Percentiles rank a stretch among this genome's conserved stretches.
Evolutionary conservation across 2,888 invertebrate species (phyloP).

Genomic region (Seladonia tumulorum): DNA sequence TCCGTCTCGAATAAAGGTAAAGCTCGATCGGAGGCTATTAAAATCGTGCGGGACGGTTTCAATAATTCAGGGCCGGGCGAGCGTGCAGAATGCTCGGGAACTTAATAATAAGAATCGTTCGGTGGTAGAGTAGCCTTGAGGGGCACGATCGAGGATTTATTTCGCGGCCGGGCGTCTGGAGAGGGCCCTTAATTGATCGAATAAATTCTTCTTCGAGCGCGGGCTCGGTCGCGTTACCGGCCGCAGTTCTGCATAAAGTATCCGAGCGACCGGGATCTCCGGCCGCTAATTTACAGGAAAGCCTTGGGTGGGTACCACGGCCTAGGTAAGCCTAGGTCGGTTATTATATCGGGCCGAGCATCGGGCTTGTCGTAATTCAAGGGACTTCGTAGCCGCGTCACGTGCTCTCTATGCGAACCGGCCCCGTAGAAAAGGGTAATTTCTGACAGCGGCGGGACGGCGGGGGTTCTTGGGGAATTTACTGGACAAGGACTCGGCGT

Average conservation of each 20-base stretch:
- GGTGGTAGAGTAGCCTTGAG: not conserved
- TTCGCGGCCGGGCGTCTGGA: not conserved
- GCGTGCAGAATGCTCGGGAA: not conserved
- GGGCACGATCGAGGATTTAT: not conserved
- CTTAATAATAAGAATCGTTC: not conserved
- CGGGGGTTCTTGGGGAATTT: slow-evolving; percentile 56
- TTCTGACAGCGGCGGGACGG: not conserved
- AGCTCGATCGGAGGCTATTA: not conserved
- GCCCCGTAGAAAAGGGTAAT: slow-evolving; percentile 8
- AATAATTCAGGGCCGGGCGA: not conserved
- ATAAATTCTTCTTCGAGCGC: slow-evolving; percentile 5
- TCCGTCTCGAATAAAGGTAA: not conserved
- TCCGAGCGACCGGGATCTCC: not conserved
- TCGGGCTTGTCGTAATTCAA: slow-evolving; percentile 25
- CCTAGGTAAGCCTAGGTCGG: not conserved
- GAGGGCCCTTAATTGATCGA: slow-evolving; percentile 1
- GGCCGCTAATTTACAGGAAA: slow-evolving; percentile 10
- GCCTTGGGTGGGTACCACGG: not conserved
- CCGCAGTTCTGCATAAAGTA: not conserved
- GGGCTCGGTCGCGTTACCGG: not conserved
- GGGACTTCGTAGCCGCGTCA: slow-evolving; percentile 37
- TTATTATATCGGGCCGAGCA: slow-evolving; percentile 11
- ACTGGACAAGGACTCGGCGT: slow-evolving; percentile 55
- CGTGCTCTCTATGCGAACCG: slow-evolving; percentile 2
- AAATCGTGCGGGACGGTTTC: not conserved